Percentiles rank a stretch among this genome's conserved stretches.
Conservation (phyloP, 2,113 vertebrate species). For the Rhabdornis inornatus region DNA sequence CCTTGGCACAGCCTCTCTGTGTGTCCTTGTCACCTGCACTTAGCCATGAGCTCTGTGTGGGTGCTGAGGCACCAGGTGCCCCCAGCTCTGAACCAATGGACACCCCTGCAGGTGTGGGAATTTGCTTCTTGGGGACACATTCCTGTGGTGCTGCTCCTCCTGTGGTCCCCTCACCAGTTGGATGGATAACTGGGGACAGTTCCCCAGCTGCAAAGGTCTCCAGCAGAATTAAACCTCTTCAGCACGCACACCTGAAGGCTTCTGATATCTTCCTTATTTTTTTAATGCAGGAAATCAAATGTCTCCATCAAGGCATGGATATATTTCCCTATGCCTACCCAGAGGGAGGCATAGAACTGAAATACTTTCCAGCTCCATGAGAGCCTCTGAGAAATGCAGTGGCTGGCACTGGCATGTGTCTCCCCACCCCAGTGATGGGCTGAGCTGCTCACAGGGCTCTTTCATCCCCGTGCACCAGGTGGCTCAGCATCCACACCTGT, state of each 20-base stretch:
- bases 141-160: background rate
- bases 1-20: background rate
- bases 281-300: background rate
- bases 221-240: background rate
- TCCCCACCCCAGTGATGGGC: background rate
- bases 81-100: background rate
- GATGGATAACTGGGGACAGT: background rate
- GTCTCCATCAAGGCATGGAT: rapidly evolving
- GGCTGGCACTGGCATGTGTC: background rate
- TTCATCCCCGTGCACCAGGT: background rate
- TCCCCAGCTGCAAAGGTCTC: background rate
- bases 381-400: background rate
- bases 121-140: background rate
- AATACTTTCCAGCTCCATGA: background rate
- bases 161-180: rapidly evolving
- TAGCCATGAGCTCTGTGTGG: background rate
- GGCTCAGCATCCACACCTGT: background rate
- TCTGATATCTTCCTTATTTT: background rate
- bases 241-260: background rate
- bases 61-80: background rate
- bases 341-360: background rate
- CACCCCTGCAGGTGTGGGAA: rapidly evolving
- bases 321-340: background rate
- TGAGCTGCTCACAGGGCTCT: background rate
- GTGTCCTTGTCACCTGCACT: background rate